Evolutionary conservation across 2,797 vertebrate genomes (phyloP).

Genomic region (Sciurus vulgaris): DNA sequence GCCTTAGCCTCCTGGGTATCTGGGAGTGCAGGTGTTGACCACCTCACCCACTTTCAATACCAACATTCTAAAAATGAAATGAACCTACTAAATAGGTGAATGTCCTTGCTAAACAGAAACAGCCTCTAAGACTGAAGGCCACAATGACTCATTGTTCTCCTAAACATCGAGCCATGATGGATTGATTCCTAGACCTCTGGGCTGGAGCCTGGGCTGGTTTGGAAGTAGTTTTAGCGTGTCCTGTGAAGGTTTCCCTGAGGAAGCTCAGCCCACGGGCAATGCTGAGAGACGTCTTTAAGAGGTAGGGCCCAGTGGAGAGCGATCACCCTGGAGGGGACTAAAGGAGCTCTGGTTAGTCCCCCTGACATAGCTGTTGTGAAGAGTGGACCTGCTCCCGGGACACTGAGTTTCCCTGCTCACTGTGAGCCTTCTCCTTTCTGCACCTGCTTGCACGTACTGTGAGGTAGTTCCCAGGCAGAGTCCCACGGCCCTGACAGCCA

Average conservation of each 20-base stretch:
- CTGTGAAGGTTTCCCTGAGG: too few species aligned
- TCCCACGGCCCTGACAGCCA: too few species aligned
- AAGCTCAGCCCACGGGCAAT: not conserved
- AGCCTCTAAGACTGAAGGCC: not conserved
- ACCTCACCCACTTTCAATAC: too few species aligned
- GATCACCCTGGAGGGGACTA: not conserved
- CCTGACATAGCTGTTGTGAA: not conserved
- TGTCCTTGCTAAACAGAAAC: not conserved
- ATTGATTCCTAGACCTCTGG: not conserved
- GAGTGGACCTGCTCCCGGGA: not conserved
- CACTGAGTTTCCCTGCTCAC: fast-evolving
- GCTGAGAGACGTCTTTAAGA: not conserved
- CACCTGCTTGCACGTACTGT: fast-evolving
- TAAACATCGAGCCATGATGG: fast-evolving
- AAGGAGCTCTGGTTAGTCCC: not conserved
- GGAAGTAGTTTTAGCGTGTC: too few species aligned
- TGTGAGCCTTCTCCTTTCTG: not conserved
- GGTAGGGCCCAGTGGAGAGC: too few species aligned
- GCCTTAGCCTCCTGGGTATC: too few species aligned
- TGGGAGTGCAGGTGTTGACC: too few species aligned
- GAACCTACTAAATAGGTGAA: not conserved
- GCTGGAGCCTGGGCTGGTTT: not conserved
- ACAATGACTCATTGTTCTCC: not conserved
- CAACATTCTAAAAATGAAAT: not conserved
- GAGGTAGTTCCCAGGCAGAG: not conserved